Evolutionary conservation across 2,888 invertebrate species (phyloP).

Genomic region (Diarsia dahlii): DNA sequence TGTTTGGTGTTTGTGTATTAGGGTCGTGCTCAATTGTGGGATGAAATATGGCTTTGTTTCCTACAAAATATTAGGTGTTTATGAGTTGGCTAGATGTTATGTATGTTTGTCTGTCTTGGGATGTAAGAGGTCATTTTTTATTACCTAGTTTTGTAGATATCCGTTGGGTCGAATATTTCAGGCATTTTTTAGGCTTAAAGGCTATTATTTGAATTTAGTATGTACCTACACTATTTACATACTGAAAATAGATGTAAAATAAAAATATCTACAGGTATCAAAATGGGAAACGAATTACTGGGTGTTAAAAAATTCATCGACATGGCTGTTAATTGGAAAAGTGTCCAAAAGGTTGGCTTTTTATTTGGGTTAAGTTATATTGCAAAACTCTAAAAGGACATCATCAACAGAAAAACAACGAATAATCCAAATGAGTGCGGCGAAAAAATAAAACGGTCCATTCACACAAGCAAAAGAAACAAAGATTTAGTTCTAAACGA

Average conservation of each 20-base stretch:
- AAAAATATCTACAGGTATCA: too few species aligned
- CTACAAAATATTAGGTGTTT: slow-evolving; percentile 43
- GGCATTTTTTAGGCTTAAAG: not conserved
- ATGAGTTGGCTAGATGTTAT: slow-evolving; percentile 9
- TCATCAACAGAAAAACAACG: too few species aligned
- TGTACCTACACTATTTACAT: not conserved
- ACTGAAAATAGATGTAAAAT: too few species aligned
- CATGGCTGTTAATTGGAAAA: not conserved
- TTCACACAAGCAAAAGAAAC: not conserved
- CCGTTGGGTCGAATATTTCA: not conserved
- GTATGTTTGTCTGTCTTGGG: slow-evolving; percentile 18
- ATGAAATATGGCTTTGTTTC: slow-evolving; percentile 48
- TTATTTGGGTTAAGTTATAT: not conserved
- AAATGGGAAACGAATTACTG: too few species aligned
- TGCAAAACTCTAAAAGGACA: not conserved
- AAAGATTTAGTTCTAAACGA: slow-evolving; percentile 14
- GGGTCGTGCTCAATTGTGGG: slow-evolving; percentile 45
- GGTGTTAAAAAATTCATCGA: too few species aligned
- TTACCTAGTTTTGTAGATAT: not conserved
- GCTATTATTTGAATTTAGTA: not conserved
- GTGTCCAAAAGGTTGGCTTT: not conserved
- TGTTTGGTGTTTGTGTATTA: slow-evolving; percentile 42
- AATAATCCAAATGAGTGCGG: not conserved
- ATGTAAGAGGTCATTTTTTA: slow-evolving; percentile 5
- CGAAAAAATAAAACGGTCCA: slow-evolving; percentile 20